Base-by-base conservation (phyloP, 2,113 vertebrate genomes). In the Phocoena phocoena region DNA sequence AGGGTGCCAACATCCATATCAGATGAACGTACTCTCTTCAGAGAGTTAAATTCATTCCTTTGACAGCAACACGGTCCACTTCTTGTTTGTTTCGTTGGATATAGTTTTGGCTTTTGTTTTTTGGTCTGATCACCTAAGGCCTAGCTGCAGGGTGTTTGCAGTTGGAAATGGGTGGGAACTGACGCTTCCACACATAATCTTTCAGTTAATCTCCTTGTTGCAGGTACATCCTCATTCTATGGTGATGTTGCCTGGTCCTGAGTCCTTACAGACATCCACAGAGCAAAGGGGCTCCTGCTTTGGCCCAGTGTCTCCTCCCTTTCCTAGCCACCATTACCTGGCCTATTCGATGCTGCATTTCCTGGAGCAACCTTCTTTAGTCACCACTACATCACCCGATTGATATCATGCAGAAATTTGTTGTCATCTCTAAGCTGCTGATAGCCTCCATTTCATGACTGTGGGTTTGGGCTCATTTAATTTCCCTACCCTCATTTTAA, bases 391-490 rank as follows among this genome's bases (percentile, higher is more conserved):
- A 13, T 31, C 7, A 12, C n/a, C 18, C 18, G 3, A 8, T 67
- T 58, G 38, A 23, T 3, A 21, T 3, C 2, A 13, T 15, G 17
- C 6, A 38, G 58, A 26, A 71, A 53, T 50, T 8, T 67, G 13
- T 18, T 53, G 31, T 65, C 26, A 41, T 65, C 71, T 31, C 47
- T 10, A 60, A 71, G 41, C 38, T 53, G 14, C 65, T 28, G 9
- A 8, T 10, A 58, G 44, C 18, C 44, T 67, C 36, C 10, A 20
- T 63, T 6, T 36, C n/a, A 8, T 20, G 55, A 79, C 1, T 33
- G 11, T 88, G 60, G 31, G 3, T 71, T 65, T 90, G 44, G 55
- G 33, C 31, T 93, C 33, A 3, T 84, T 96, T 97, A 53, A 53
- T 81, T 67, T 90, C 44, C 26, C 36, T 33, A 36, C 60, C 38